phyloP scores from a whole-genome alignment of 1,140 invertebrate species.

The Lycorma delicatula region DNA sequence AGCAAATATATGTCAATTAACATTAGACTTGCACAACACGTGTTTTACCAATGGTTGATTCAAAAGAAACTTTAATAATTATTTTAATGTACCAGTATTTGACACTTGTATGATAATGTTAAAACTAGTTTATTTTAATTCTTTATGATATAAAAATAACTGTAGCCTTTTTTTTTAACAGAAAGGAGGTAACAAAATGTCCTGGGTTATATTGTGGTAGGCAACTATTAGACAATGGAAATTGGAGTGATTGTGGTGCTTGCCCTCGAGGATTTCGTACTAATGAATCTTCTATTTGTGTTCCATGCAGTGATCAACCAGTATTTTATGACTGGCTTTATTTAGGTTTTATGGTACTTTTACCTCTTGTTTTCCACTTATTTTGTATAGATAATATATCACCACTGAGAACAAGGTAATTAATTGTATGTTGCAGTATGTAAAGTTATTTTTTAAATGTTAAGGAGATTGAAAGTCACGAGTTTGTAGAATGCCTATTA shows the following conservation, averaged over 20 bases:
- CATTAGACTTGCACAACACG: too few relatives aligned
- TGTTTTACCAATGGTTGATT: too few relatives aligned
- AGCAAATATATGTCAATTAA: too few relatives aligned
- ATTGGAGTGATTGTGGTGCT: conserved; percentile 70
- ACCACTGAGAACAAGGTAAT: conserved; percentile 60
- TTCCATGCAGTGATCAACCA: conserved; percentile 63
- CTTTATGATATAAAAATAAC: too few relatives aligned
- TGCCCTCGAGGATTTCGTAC: conserved; percentile 73
- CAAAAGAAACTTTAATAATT: too few relatives aligned
- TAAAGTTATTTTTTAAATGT: too few relatives aligned
- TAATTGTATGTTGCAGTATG: too few relatives aligned
- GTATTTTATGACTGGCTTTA: conserved; percentile 91
- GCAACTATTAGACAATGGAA: conserved; percentile 50
- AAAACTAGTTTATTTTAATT: too few relatives aligned
- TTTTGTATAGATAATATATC: conserved; percentile 78
- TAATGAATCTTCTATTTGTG: conserved; percentile 58
- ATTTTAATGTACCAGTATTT: too few relatives aligned
- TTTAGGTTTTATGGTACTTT: conserved; percentile 82
- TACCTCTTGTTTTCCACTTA: conserved; percentile 80
- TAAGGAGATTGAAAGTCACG: too few relatives aligned
- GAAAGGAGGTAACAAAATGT: conserved; percentile 41
- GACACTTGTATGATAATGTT: too few relatives aligned
- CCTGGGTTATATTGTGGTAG: conserved; percentile 83
- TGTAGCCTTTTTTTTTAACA: not conserved
- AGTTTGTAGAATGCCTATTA: too few relatives aligned